These are phyloP conservation scores for rabbit (Oryctolagus cuniculus) DNA, from an alignment of 2,113 vertebrate genomes.

Conservation along the genomic window DNA sequence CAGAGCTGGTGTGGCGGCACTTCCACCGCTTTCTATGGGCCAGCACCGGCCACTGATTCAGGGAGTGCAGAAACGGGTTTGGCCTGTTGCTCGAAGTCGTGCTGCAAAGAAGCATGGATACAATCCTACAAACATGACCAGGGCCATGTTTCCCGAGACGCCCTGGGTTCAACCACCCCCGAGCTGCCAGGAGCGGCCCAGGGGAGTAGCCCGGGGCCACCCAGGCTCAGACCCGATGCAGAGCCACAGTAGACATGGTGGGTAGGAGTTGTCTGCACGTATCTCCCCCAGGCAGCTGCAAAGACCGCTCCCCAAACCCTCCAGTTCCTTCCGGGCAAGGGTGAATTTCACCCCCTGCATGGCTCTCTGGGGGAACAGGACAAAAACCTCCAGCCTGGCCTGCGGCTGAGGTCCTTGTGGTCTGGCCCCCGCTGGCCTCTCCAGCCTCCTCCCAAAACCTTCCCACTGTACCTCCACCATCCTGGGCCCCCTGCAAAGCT, in stretches of 20 bases:
- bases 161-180: not conserved
- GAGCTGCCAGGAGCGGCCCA: not conserved
- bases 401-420: not conserved
- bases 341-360: too few species aligned
- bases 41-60: fast-evolving
- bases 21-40: fast-evolving
- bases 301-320: not conserved
- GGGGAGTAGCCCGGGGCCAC: not conserved
- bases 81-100: not conserved
- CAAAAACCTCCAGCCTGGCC: not conserved
- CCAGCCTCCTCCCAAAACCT: not conserved
- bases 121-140: not conserved
- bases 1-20: fast-evolving
- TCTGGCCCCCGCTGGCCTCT: not conserved
- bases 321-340: not conserved
- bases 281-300: fast-evolving
- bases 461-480: not conserved
- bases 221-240: not conserved
- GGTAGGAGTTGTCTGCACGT: not conserved
- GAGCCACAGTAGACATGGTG: fast-evolving
- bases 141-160: not conserved
- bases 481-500: not conserved
- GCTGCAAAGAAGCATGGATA: not conserved
- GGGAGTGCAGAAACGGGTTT: too few species aligned
- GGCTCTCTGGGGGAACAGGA: not conserved